These are phyloP conservation scores for Drosophila neonasuta DNA, from an alignment of 2,888 invertebrate genomes.

Conservation along the genomic window DNA sequence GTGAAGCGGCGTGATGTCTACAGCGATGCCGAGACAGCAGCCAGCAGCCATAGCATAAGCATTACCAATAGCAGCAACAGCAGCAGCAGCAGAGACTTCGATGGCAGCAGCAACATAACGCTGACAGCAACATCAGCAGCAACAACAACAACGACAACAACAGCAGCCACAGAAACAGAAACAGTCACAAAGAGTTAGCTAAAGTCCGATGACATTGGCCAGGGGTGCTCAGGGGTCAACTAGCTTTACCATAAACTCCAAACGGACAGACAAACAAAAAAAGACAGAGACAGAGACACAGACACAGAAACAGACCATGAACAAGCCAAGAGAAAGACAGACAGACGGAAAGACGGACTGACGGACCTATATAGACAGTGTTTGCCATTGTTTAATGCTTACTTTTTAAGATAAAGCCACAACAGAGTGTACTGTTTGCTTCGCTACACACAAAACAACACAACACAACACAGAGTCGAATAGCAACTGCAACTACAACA, in stretches of 20 bases:
- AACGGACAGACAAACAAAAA: background rate
- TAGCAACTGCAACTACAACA: background rate
- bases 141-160: slow-evolving; percentile 15
- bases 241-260: slow-evolving; percentile 55
- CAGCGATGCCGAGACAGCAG: slow-evolving; percentile 50
- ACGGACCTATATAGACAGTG: slow-evolving; percentile 22
- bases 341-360: slow-evolving; percentile 19
- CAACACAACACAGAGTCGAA: slow-evolving; percentile 3
- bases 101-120: slow-evolving; percentile 25
- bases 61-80: slow-evolving; percentile 7
- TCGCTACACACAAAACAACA: slow-evolving; percentile 7
- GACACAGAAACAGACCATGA: background rate
- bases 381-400: slow-evolving; percentile 53
- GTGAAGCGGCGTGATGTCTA: slow-evolving; percentile 55
- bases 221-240: slow-evolving; percentile 62
- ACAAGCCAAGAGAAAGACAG: slow-evolving; percentile 6
- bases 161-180: background rate
- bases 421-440: slow-evolving; percentile 35
- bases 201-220: slow-evolving; percentile 21
- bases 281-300: background rate
- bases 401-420: slow-evolving; percentile 18
- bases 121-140: slow-evolving; percentile 18
- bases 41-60: slow-evolving; percentile 33
- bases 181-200: slow-evolving; percentile 42
- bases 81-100: slow-evolving; percentile 1